Evolutionary conservation across 2,113 vertebrate species (phyloP), one percentile per base, ranked within the genome.

Genomic region (Caranx melampygus): DNA sequence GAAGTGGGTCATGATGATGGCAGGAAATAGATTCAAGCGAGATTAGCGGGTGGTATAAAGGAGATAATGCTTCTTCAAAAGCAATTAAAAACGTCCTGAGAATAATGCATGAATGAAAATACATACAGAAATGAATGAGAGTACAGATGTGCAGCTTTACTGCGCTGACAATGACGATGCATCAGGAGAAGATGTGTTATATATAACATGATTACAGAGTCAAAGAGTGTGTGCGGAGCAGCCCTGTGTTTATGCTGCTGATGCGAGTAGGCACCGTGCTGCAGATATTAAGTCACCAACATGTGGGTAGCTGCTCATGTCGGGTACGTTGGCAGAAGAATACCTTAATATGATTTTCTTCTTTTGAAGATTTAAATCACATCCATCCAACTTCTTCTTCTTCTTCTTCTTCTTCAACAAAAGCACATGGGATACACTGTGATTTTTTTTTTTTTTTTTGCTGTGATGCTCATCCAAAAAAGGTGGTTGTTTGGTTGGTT

Each of bases 401-500:
- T 26, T 26, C n/a, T n/a, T n/a, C 26, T 26, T 26, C 26, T 26
- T 26, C 26, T 26, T 87, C 72, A 87, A 85, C 87, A 88, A 86
- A 90, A 78, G 79, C 78, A 21, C 85, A 66, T 21, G 88, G 81
- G 84, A 83, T 79, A 33, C 67, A 2, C 77, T 51, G 21, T 31
- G 45, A 60, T 62, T 86, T 26, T 26, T 26, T 26, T 26, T 26
- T n/a, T 26, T 26, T 26, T 26, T 26, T 86, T 76, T 79, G 68
- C 90, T 93, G 87, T 94, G 91, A 92, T 91, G 89, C 54, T 89
- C 72, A 61, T 92, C 91, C 92, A 94, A 81, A 88, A 79, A 26
- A 26, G 26, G 26, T 26, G 26, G 26, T 26, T 26, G 26, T 1
- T 26, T 26, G 26, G 26, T 26, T 26, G 71, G 57, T 69, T 87